Conservation (phyloP, 2,113 vertebrate genomes). For the Ploceus nigricollis region DNA sequence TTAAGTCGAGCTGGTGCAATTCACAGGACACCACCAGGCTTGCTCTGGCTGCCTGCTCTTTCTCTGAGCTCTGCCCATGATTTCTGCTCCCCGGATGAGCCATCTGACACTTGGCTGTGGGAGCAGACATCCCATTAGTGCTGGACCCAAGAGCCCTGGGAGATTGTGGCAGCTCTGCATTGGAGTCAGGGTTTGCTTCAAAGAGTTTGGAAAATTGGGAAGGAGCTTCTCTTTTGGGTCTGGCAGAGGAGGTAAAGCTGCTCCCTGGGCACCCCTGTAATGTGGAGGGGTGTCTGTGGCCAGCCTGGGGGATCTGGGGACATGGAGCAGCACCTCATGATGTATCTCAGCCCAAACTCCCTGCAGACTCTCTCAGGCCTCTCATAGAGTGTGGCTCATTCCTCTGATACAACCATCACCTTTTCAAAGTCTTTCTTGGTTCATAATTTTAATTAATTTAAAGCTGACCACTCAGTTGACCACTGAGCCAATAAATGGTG, state of each 20-base stretch:
- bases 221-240: not conserved
- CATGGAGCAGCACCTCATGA: accelerated
- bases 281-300: not conserved
- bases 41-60: not conserved
- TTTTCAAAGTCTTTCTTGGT: not conserved
- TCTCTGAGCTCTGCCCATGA: not conserved
- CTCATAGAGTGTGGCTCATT: not conserved
- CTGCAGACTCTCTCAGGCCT: not conserved
- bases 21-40: not conserved
- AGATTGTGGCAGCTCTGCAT: accelerated
- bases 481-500: accelerated
- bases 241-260: not conserved
- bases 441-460: not conserved
- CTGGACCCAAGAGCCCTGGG: not conserved
- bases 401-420: not conserved
- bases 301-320: too few species aligned
- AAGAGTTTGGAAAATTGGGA: not conserved
- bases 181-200: not conserved
- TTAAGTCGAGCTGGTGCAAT: not conserved
- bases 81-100: not conserved
- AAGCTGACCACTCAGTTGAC: not conserved
- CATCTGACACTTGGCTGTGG: not conserved
- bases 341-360: not conserved
- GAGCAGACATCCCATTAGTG: accelerated
- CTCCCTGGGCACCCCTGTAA: not conserved